phyloP scores from a whole-genome alignment of 2,888 invertebrate genomes.

The Slavum lentiscoides region DNA sequence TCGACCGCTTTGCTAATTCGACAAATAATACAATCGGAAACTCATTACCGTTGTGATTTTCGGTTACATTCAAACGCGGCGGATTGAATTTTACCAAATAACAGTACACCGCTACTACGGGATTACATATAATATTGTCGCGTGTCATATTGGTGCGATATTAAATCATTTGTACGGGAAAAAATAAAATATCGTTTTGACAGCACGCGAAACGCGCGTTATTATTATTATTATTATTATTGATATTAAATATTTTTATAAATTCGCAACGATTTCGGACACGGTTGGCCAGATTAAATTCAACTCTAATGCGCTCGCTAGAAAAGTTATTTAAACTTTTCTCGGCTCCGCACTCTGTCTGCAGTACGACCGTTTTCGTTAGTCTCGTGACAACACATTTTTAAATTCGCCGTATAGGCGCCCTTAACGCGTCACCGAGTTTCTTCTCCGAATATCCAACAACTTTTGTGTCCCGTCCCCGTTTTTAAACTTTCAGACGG shows the following conservation, averaged over 20 bases:
- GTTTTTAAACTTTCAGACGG: not conserved
- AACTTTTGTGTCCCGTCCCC: slow-evolving; percentile 17
- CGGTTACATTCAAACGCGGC: no score
- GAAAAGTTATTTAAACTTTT: not conserved
- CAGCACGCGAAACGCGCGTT: no score
- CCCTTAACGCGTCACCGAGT: slow-evolving; percentile 32
- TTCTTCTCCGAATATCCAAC: slow-evolving; percentile 8
- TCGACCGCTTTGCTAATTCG: not conserved
- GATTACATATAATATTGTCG: no score
- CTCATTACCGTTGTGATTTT: no score
- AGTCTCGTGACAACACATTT: not conserved
- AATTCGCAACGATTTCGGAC: not conserved
- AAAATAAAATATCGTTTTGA: not conserved
- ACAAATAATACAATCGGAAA: no score
- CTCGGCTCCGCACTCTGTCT: not conserved
- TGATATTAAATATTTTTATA: no score
- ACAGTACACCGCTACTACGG: no score
- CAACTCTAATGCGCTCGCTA: not conserved
- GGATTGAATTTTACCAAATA: no score
- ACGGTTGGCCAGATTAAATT: no score
- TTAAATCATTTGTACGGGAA: no score
- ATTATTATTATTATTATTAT: no score
- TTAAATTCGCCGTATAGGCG: slow-evolving; percentile 36
- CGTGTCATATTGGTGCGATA: no score
- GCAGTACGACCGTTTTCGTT: not conserved